Base-by-base conservation (phyloP, 1,140 invertebrate genomes). In the Holotrichia oblita region DNA sequence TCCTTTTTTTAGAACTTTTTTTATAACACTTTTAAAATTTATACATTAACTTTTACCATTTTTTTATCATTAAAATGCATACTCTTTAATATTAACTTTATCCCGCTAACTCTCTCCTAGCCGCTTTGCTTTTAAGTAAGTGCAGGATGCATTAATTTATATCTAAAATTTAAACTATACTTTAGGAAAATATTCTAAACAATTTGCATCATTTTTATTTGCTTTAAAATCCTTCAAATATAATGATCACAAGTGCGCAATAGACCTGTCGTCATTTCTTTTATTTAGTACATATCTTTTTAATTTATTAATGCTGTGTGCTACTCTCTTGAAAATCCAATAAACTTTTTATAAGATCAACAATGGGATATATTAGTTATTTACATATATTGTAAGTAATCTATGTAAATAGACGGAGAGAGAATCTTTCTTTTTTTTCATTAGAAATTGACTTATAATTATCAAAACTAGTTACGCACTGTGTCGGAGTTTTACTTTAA, bases 281-380 rank as follows among this genome's bases (percentile, higher is more conserved):
- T 69, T 24, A 10, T 27, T 10, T 34, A 17, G 27, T 34, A 34
- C 27, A 34, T 34, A 34, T 34, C 4, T 34, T 4, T 17, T 61
- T 17, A 17, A 69, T 69, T 69, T 27, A 69, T 69, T 22, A 27
- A 69, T 69, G 61, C 61, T 69, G 48, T 12, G 64, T 72, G 22
- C 41, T 74, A 44, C 41, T 74, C 41, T 73, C 40, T 61, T 20
- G 77, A 81, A 80, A 81, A 81, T 83, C 78, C 80, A 80, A 85
- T 85, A 85, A 84, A 85, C 83, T 85, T 82, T 69, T 69, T 84
- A 83, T 82, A 84, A 84, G 84, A 84, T 84, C 84, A 85, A 85
- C 84, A 85, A 82, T 83, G 84, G 83, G 82, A 83, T 85, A 85
- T 77, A 79, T 77, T 84, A 81, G 78, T 61, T 48, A 12, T 40